Base-by-base conservation (phyloP, 2,888 invertebrate species). In the Invenusta paracnida region DNA sequence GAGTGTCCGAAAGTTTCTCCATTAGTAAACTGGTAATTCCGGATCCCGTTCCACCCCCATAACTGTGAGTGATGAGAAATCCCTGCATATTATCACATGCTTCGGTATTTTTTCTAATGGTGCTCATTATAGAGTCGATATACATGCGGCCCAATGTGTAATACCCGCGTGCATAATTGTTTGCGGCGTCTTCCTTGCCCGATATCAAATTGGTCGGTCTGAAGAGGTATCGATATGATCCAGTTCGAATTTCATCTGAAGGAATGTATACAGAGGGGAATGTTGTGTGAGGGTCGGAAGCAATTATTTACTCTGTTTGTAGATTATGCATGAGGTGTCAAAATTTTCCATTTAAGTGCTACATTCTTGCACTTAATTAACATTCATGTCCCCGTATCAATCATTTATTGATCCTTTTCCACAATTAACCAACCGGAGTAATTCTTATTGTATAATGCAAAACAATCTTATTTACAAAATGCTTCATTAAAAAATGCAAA, bases 21-120 rank as follows among this genome's bases (percentile, higher is more conserved):
- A 84, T 28, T 29, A 84, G n/a, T 25, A 82, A 29, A 29, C 28
- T 25, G 17, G 81, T 81, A 31, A 85, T 31, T 13, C 85, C 85
- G 27, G 85, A 85, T 23, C 85, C 85, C 1, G 85, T 85, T 23
- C 85, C 85, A 11, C 85, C 85, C 23, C 85, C 85, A 85, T 84
- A 31, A 1, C 31, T 31, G 29, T 84, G 31, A 29, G 29, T 31
- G 5, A 29, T 23, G 17, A 85, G 25, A 84, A 85, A 85, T 30
- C 85, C 85, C 66, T 85, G 85, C 23, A 85, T 23, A 1, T 48
- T 2, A n/a, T 85, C 85, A 29, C 83, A 85, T 13, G 25, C 29
- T 85, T 85, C 85, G 0, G 29, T 82, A 2, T 66, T 0, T 82
- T 85, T 85, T 25, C 85, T 30, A 0, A 85, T 2, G 30, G 31